Conservation (phyloP, 2,888 invertebrate species). For the Charanyca ferruginea region DNA sequence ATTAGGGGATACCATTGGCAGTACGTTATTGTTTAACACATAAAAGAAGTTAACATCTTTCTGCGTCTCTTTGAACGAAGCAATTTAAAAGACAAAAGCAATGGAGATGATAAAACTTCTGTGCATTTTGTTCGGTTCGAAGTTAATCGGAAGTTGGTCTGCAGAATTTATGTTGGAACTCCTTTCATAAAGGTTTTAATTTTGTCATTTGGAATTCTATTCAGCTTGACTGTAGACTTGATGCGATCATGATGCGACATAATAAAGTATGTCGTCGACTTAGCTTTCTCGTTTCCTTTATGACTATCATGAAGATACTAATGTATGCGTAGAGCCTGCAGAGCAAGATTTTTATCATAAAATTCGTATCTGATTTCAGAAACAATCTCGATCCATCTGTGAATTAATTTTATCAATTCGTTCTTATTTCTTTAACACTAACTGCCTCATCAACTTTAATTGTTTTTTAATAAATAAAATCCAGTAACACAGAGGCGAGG, state of each 20-base stretch:
- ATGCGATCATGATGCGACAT: slow-evolving; percentile 1
- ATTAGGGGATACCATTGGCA: slow-evolving; percentile 43
- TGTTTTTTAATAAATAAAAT: slow-evolving; percentile 18
- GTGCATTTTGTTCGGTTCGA: slow-evolving; percentile 30
- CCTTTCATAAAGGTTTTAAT: slow-evolving; percentile 28
- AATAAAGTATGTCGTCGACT: slow-evolving; percentile 38
- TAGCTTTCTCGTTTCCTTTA: slow-evolving; percentile 41
- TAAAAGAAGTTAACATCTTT: slow-evolving; percentile 39
- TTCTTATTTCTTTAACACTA: slow-evolving; percentile 1
- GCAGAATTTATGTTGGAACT: slow-evolving; percentile 5
- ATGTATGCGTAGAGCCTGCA: slow-evolving; percentile 17
- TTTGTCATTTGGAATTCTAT: slow-evolving; percentile 9
- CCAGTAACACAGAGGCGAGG: slow-evolving; percentile 14
- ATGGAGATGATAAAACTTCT: slow-evolving; percentile 37
- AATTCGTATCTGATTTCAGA: slow-evolving; percentile 11
- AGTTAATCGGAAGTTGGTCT: slow-evolving; percentile 31
- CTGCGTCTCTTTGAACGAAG: slow-evolving; percentile 26
- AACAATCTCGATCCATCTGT: slow-evolving; percentile 6
- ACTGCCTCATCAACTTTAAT: slow-evolving; percentile 7
- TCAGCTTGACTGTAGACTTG: slow-evolving; percentile 27
- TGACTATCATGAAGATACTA: slow-evolving; percentile 29
- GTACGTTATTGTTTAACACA: slow-evolving; percentile 41
- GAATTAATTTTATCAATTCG: slow-evolving; percentile 7
- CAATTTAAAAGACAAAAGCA: slow-evolving; percentile 46
- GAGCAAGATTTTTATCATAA: slow-evolving; percentile 21